Evolutionary conservation across 2,797 vertebrate genomes (phyloP).

Genomic region (Dendrocincla fuliginosa): DNA sequence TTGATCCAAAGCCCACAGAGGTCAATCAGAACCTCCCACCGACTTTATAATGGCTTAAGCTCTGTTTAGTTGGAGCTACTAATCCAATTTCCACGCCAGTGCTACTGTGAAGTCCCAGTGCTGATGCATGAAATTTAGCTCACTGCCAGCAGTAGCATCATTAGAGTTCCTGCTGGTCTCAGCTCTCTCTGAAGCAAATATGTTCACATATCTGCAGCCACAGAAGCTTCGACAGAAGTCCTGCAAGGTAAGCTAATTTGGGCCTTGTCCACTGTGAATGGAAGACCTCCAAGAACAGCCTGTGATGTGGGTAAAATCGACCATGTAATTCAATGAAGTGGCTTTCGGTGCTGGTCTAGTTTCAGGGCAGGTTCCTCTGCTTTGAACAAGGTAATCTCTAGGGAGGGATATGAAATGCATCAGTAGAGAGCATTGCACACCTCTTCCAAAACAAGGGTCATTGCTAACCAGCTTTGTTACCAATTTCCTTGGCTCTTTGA

Average conservation of each 20-base stretch:
- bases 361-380: neutral
- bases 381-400: neutral
- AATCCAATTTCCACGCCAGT: neutral
- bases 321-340: neutral
- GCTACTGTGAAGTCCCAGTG: neutral
- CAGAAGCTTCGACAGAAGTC: neutral
- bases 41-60: slow-evolving; percentile 3
- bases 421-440: neutral
- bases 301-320: neutral
- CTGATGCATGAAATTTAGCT: neutral
- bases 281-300: neutral
- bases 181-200: neutral
- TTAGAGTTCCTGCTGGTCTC: neutral
- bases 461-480: neutral
- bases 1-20: neutral
- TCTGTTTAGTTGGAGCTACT: neutral
- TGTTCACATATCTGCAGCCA: neutral
- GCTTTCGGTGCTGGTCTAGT: neutral
- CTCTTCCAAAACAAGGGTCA: neutral
- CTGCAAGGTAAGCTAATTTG: neutral
- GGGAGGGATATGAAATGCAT: neutral
- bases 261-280: neutral
- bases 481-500: neutral
- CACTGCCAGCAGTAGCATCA: neutral
- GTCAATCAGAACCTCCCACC: slow-evolving; percentile 27